Evolutionary conservation across 1,140 invertebrate genomes (phyloP), one percentile per base, ranked within the genome.

Genomic region (Eciton burchellii): DNA sequence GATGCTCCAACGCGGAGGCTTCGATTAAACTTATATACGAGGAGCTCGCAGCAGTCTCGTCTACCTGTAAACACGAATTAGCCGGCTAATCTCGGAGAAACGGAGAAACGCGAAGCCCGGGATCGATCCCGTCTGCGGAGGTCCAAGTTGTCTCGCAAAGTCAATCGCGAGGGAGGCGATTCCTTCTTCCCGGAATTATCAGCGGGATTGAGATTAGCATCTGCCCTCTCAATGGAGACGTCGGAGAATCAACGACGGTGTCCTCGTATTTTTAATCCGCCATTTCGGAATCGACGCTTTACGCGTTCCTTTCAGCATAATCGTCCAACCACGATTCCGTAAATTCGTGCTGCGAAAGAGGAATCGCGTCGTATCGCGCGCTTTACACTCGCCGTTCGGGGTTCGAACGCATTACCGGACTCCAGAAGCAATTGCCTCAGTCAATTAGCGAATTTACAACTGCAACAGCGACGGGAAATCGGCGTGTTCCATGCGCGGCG

Each of bases 361-460:
- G 35, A 35, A 35, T 35, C 35, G 35, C 35, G 35, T 6, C 47
- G 60, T 74, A 88, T 87, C 87, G 88, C 66, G 71, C 77, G 72
- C 81, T 68, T 84, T 82, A 24, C 60, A 45, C 6, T 35, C 66
- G 56, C 60, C 77, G 65, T 76, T 73, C 83, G 26, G 74, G 49
- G 84, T 68, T 71, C n/a, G 83, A 87, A 82, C 77, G 88, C 82
- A 86, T 90, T 90, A 90, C 74, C 57, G 60, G 43, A 71, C 79
- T 88, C 89, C 86, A 89, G 85, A 81, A 89, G 90, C 91, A 92
- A 92, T 92, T 92, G 91, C 88, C 91, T 91, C 87, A 91, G 90
- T 92, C 91, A 92, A 92, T 92, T 92, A 92, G 92, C 91, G 85
- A 92, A 92, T 92, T 92, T 92, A 91, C 91, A 92, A 91, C 81